Evolutionary conservation across 2,113 vertebrate genomes (phyloP).

Genomic region (Oplegnathus fasciatus): DNA sequence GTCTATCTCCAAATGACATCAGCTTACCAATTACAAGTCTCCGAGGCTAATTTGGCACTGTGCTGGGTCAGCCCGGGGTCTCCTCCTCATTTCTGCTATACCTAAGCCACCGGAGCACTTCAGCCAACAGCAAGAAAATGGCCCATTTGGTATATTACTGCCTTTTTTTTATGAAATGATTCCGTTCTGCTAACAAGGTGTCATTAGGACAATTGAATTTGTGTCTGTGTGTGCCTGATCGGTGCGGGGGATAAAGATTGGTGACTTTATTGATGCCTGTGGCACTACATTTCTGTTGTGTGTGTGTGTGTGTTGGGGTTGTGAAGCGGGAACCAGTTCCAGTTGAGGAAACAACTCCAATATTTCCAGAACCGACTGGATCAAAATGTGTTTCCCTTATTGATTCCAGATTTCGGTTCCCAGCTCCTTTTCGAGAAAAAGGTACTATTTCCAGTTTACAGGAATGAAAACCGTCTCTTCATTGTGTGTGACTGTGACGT

Average conservation of each 20-base stretch:
- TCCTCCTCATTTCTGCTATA: constrained; percentile 63
- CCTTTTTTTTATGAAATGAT: constrained; percentile 67
- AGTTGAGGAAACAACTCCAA: constrained; percentile 49
- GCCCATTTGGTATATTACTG: constrained; percentile 67
- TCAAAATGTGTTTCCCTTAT: constrained; percentile 60
- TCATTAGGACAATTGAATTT: constrained; percentile 82
- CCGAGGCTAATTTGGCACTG: constrained; percentile 76
- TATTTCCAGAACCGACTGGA: constrained; percentile 60
- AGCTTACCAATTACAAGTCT: constrained; percentile 80
- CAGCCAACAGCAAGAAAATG: constrained; percentile 64
- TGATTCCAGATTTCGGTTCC: constrained; percentile 56
- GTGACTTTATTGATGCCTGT: constrained; percentile 59
- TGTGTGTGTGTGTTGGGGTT: constrained; percentile 15
- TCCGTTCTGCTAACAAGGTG: constrained; percentile 77
- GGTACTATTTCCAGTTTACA: constrained; percentile 8
- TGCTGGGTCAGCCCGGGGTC: constrained; percentile 72
- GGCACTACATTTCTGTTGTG: constrained; percentile 36
- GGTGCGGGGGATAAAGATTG: constrained; percentile 47
- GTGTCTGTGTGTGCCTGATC: constrained; percentile 67
- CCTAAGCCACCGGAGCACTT: constrained; percentile 63
- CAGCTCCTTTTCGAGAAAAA: constrained; percentile 13
- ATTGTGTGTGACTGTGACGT: constrained; percentile 11
- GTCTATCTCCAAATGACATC: constrained; percentile 80
- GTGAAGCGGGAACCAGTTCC: constrained; percentile 39
- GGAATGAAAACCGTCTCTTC: neutral